Base-by-base conservation (phyloP, 2,797 vertebrate genomes). In the Acanthurus lineatus region DNA sequence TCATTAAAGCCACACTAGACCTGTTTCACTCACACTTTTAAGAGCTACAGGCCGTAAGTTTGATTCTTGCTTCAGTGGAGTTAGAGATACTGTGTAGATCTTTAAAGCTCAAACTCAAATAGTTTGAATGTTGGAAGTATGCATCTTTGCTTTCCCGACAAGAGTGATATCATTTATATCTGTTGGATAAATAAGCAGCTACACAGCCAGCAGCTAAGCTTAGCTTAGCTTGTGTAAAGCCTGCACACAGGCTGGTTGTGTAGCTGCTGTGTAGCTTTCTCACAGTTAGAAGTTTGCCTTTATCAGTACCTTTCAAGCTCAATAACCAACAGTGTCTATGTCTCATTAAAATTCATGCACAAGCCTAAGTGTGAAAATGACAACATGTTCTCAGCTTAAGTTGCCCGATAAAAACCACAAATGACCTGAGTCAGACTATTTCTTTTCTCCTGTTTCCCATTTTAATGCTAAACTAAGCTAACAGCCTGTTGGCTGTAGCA, bases 1-100 rank as follows among this genome's bases (percentile, higher is more conserved):
- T 83, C 57, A 49, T 72, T 15, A 51, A 85, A 77, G 70, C 79
- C 14, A 25, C 69, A 40, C 25, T 44, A 22, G 32, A 65, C 6
- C 62, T 25, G 53, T 63, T 69, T 35, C 7, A 19, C 9, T 53
- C 25, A 15, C 58, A 52, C 51, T 19, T 81, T 59, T 77, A 84
- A 53, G 58, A 69, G 16, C 45, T 56, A 12, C 19, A 71, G 22
- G 71, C 42, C 69, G 10, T 15, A 44, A 17, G 62, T 56, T 71
- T 20, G 19, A 65, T 20, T 69, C 14, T 51, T 76, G 47, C 16
- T 58, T 69, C 72, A 60, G 25, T 38, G 60, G 35, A 45, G 32
- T 58, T 48, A 10, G 20, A 53, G 48, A 56, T 14, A 0, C 5
- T 17, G 1, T 6, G 47, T 0, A 5, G 20, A 54, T 75, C 25